Percentiles rank a stretch among this genome's conserved stretches.
Evolutionary conservation across 2,888 invertebrate genomes (phyloP).

Genomic region (Drosophila kanekoi): DNA sequence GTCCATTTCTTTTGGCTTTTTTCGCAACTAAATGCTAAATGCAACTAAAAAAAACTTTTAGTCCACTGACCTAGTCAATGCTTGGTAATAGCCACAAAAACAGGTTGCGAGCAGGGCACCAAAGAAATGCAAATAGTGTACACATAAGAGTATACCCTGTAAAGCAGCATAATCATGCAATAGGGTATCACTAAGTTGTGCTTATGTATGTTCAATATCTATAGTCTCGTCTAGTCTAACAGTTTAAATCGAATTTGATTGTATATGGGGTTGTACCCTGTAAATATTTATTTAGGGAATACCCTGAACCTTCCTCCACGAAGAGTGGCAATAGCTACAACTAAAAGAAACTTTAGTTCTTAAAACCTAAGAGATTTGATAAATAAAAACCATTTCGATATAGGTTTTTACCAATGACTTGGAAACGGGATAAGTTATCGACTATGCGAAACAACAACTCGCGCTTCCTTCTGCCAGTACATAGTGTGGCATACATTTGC

Average conservation of each 20-base stretch:
- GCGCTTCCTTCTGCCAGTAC: no score
- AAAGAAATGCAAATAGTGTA: slow-evolving; percentile 27
- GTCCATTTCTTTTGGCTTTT: slow-evolving; percentile 40
- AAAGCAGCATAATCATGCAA: neutral
- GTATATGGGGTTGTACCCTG: neutral
- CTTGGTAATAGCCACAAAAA: slow-evolving; percentile 36
- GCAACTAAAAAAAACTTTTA: slow-evolving; percentile 25
- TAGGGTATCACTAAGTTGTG: neutral
- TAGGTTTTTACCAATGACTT: no score
- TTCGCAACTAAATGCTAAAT: slow-evolving; percentile 23
- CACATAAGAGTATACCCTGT: slow-evolving; percentile 12
- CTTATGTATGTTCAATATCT: neutral
- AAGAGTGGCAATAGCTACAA: no score
- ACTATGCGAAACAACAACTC: no score
- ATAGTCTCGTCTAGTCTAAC: neutral
- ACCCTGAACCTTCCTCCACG: no score
- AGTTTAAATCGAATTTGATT: neutral
- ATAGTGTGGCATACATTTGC: no score
- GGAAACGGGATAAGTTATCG: no score
- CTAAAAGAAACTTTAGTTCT: no score
- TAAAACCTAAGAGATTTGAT: no score
- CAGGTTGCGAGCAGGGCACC: slow-evolving; percentile 42
- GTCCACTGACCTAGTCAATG: slow-evolving; percentile 68
- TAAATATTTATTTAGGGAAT: neutral
- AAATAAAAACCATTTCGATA: no score